A percentile compares a stretch with the other conserved stretches of the same genome.
phyloP scores from a whole-genome alignment of 2,888 invertebrate genomes.

The Cacoxenus indagator region DNA sequence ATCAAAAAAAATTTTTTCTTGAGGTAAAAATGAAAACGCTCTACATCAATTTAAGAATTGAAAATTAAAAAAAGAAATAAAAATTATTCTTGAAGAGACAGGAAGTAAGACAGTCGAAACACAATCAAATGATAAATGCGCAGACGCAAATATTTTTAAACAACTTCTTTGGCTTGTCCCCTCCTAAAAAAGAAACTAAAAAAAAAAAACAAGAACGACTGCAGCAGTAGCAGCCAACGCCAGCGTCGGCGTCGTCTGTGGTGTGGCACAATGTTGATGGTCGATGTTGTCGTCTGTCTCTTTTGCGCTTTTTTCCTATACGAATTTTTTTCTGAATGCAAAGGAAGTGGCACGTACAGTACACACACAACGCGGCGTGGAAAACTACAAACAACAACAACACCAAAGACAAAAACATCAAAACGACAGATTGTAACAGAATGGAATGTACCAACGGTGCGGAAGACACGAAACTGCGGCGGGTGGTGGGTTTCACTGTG shows the following conservation, averaged over 20 bases:
- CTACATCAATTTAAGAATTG: no score
- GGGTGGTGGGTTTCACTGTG: background rate
- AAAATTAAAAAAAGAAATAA: background rate
- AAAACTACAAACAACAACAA: slow-evolving; percentile 44
- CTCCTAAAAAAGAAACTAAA: no score
- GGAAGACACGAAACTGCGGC: no score
- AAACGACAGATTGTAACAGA: slow-evolving; percentile 15
- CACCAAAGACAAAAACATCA: background rate
- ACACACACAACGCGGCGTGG: slow-evolving; percentile 42
- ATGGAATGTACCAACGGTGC: slow-evolving; percentile 10
- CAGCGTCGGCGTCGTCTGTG: slow-evolving; percentile 28
- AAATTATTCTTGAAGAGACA: background rate
- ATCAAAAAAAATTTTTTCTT: background rate
- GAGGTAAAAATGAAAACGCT: background rate
- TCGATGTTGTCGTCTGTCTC: slow-evolving; percentile 30
- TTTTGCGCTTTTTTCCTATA: slow-evolving; percentile 45
- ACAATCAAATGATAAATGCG: background rate
- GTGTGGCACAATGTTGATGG: slow-evolving; percentile 37
- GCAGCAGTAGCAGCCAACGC: slow-evolving; percentile 40
- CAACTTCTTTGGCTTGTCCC: background rate
- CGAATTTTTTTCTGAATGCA: slow-evolving; percentile 55
- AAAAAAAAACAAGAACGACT: no score
- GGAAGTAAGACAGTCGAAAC: background rate
- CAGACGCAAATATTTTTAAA: slow-evolving; percentile 16
- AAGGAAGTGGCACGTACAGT: slow-evolving; percentile 63